Percentiles rank a stretch among this genome's conserved stretches.
phyloP scores from a whole-genome alignment of 2,888 invertebrate genomes.

The Lithophane semibrunnea region DNA sequence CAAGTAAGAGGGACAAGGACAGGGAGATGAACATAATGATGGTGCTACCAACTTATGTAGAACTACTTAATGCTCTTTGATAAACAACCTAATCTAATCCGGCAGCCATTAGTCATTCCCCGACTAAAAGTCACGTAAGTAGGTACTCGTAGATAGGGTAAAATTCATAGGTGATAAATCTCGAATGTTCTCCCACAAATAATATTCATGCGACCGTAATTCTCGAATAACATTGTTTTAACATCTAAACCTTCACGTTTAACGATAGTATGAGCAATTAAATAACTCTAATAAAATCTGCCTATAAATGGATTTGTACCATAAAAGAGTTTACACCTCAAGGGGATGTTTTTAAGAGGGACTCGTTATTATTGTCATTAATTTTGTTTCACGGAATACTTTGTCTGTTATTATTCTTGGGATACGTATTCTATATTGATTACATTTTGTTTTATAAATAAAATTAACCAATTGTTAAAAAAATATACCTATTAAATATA shows the following conservation, averaged over 20 bases:
- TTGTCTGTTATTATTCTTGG: background rate
- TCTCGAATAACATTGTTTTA: slow-evolving; percentile 52
- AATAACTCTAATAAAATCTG: slow-evolving; percentile 46
- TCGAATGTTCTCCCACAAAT: slow-evolving; percentile 39
- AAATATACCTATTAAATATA: too few species aligned
- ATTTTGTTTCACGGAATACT: background rate
- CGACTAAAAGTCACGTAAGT: slow-evolving; percentile 24
- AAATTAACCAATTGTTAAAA: too few species aligned
- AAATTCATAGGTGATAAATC: slow-evolving; percentile 42
- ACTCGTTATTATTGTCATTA: background rate
- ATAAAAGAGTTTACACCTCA: slow-evolving; percentile 47
- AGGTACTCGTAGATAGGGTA: slow-evolving; percentile 16
- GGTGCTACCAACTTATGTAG: too few species aligned
- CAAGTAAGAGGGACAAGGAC: too few species aligned
- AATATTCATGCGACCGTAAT: slow-evolving; percentile 39
- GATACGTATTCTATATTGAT: background rate
- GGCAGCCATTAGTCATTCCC: slow-evolving; percentile 15
- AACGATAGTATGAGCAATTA: slow-evolving; percentile 56
- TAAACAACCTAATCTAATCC: slow-evolving; percentile 15
- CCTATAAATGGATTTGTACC: slow-evolving; percentile 50
- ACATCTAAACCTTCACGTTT: slow-evolving; percentile 55
- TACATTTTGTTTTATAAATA: too few species aligned
- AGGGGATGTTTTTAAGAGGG: slow-evolving; percentile 23
- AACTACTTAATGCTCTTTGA: background rate
- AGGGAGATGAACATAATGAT: too few species aligned